phyloP scores from a whole-genome alignment of 2,888 invertebrate species.

The Amphipyra tragopoginis region DNA sequence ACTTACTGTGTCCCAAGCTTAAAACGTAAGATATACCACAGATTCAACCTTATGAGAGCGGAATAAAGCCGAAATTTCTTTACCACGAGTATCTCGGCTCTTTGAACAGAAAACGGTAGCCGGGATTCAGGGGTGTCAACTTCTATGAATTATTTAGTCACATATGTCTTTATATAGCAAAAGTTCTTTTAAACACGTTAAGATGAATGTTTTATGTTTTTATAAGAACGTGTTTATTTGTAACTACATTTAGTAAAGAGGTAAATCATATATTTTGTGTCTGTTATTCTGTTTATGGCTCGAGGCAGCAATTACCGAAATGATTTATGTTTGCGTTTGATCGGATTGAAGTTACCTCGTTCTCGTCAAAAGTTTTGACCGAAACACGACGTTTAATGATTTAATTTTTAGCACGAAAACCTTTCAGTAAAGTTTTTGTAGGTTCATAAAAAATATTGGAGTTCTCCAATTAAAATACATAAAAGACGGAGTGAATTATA shows the following conservation, averaged over 20 bases:
- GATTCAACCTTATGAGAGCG: constrained; percentile 32
- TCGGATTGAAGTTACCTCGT: constrained; percentile 17
- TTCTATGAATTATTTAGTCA: constrained; percentile 24
- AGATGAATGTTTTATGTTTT: constrained; percentile 13
- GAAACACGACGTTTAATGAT: constrained; percentile 11
- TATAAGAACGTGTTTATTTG: constrained; percentile 11
- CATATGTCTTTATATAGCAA: constrained; percentile 10
- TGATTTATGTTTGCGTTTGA: constrained; percentile 32
- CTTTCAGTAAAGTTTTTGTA: constrained; percentile 7
- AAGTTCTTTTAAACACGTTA: constrained; percentile 4
- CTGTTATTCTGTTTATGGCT: constrained; percentile 15
- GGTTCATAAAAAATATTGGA: constrained; percentile 11
- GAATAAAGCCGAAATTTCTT: constrained; percentile 40
- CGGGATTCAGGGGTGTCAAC: constrained; percentile 57
- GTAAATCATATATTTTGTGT: constrained; percentile 10
- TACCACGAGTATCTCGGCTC: constrained; percentile 7
- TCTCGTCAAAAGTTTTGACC: constrained; percentile 17
- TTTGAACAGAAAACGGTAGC: constrained; percentile 37
- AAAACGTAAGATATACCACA: constrained; percentile 1
- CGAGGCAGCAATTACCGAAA: constrained; percentile 29
- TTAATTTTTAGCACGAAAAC: constrained; percentile 15
- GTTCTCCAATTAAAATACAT: constrained; percentile 16
- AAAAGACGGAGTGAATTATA: constrained; percentile 4
- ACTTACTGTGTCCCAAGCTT: constrained; percentile 47
- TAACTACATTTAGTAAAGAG: constrained; percentile 14